phyloP scores from a whole-genome alignment of 2,797 vertebrate species.

The Pagetopsis macropterus region DNA sequence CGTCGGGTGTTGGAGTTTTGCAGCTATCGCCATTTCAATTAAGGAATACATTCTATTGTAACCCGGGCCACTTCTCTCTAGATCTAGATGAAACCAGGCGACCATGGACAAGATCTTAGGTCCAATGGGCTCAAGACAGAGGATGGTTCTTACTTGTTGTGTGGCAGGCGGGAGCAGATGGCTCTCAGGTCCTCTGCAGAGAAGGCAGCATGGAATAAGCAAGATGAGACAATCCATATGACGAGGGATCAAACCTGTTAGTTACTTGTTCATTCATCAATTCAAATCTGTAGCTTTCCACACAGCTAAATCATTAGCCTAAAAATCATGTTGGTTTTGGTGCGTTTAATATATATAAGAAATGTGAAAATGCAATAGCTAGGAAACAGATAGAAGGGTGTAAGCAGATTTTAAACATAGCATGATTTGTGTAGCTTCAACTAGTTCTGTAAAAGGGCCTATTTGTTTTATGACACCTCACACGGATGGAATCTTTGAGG shows the following conservation, averaged over 20 bases:
- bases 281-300: too few species aligned
- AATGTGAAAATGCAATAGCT: background rate
- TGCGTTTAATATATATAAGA: too few species aligned
- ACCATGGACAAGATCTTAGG: background rate
- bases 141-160: slow-evolving; percentile 83
- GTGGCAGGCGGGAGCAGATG: slow-evolving; percentile 84
- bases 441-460: background rate
- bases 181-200: slow-evolving; percentile 81
- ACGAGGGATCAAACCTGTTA: background rate
- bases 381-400: background rate
- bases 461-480: background rate
- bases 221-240: background rate
- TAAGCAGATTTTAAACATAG: background rate
- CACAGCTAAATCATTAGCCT: too few species aligned
- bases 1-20: too few species aligned
- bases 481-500: background rate
- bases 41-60: too few species aligned
- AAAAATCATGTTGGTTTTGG: too few species aligned
- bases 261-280: background rate
- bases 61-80: background rate
- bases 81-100: background rate
- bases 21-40: too few species aligned
- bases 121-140: background rate
- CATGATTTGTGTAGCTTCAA: background rate
- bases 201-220: slow-evolving; percentile 26